phyloP scores from a whole-genome alignment of 1,140 invertebrate genomes.

The Cyclargus thomasi region DNA sequence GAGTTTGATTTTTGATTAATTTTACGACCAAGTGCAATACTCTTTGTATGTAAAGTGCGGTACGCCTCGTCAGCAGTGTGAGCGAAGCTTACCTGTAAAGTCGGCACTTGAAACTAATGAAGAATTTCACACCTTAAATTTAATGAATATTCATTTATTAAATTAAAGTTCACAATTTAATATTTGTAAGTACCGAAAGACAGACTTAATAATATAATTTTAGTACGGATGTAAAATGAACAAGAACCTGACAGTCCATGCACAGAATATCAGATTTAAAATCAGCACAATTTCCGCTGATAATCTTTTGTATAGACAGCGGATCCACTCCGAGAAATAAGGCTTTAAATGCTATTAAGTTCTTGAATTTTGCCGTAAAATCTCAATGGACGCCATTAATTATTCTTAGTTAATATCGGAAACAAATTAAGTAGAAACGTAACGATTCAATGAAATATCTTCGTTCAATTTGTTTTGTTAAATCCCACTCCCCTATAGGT shows the following conservation, averaged over 20 bases:
- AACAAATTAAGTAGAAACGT: slow-evolving; percentile 18
- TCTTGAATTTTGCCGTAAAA: background rate
- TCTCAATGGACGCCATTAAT: slow-evolving; percentile 18
- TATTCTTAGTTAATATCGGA: slow-evolving; percentile 22
- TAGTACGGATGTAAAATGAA: background rate
- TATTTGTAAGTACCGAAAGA: background rate
- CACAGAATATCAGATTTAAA: background rate
- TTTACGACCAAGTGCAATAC: no score
- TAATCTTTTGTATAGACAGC: background rate
- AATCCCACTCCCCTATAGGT: slow-evolving; percentile 2
- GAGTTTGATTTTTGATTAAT: no score
- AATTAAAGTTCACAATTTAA: no score
- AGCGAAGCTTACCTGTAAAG: no score
- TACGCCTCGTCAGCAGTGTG: no score
- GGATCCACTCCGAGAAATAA: background rate
- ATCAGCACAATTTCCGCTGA: background rate
- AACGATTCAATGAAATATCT: slow-evolving; percentile 15
- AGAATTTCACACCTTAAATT: no score
- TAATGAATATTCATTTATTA: no score
- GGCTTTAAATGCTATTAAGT: background rate
- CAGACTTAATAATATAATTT: background rate
- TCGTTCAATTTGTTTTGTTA: slow-evolving; percentile 16
- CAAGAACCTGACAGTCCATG: background rate
- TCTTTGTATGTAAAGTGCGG: no score
- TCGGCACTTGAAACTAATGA: no score